Evolutionary conservation across 2,113 vertebrate species (phyloP).

Genomic region (Callaeas wilsoni): DNA sequence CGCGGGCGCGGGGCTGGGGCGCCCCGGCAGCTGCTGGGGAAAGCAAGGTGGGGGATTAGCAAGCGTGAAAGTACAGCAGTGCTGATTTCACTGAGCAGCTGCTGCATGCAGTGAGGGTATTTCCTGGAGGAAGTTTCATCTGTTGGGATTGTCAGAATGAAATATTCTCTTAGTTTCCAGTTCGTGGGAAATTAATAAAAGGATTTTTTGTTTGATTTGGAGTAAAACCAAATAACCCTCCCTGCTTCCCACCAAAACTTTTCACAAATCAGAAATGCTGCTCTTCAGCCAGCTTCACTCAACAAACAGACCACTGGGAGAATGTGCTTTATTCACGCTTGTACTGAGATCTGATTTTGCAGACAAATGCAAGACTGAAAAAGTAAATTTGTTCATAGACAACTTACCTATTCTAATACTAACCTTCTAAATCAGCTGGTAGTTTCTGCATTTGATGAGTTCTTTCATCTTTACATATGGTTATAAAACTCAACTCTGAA

Average conservation of each 20-base stretch:
- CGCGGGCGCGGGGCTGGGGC: rapidly evolving
- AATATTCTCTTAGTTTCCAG: neutral
- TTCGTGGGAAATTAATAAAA: neutral
- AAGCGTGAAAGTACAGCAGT: neutral
- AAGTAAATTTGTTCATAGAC: neutral
- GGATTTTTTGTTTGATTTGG: neutral
- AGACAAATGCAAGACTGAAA: neutral
- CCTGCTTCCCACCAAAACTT: neutral
- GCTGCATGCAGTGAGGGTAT: neutral
- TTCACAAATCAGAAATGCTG: neutral
- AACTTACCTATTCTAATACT: neutral
- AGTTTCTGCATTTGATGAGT: neutral
- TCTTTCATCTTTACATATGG: neutral
- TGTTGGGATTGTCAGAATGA: neutral
- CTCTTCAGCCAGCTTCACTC: neutral
- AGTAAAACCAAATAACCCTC: neutral
- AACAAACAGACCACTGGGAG: neutral
- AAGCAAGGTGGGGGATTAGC: neutral
- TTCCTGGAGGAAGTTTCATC: conserved; percentile 29
- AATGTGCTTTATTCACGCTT: neutral
- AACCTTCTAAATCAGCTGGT: neutral
- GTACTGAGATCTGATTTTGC: neutral
- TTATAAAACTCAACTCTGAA: neutral
- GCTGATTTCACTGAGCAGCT: neutral
- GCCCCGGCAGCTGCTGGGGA: neutral